Evolutionary conservation across 2,888 invertebrate genomes (phyloP), one percentile per base, ranked within the genome.

Genomic region (Ophonus ardosiacus): DNA sequence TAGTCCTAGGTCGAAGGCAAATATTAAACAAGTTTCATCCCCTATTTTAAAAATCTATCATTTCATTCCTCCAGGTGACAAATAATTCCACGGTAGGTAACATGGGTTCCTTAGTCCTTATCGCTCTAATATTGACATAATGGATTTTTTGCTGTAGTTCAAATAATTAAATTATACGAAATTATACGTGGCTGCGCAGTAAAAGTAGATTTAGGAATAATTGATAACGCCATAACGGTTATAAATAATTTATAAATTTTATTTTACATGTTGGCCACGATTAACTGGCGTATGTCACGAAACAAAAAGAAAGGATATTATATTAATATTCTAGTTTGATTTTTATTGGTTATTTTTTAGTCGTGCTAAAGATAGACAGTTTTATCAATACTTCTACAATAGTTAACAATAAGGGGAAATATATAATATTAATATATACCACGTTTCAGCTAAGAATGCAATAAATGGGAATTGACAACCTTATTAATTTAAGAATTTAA

Each of bases 171-270:
- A 15, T 68, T 68, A 68, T 38, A 68, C 24, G 24, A 68, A 68
- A 68, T 68, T 38, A 68, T 38, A 68, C 68, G 38, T 68, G 68
- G n/a, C 31, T 68, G 68, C 68, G 68, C 68, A 68, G 68, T 68
- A 68, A 68, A 68, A 68, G 38, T 68, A 40, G 24, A 24, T n/a
- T 15, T 24, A 38, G 13, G 68, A 68, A 68, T 68, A 68, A 68
- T 68, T 68, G n/a, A 68, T 31, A 68, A 63, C 31, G 31, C 10
- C 31, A 68, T 31, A 68, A 63, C 31, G 31, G 21, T 68, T 31
- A 68, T 68, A 68, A 68, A 68, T 68, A 15, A 68, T 68, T 65
- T 65, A 65, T 65, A 65, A 10, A 65, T 38, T 65, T 65, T 68
- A 68, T 68, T 68, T 68, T 68, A 24, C 68, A 68, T 68, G 68